These are phyloP conservation scores for Trachelus tabidus DNA, from an alignment of 2,888 invertebrate genomes.

Conservation along the genomic window DNA sequence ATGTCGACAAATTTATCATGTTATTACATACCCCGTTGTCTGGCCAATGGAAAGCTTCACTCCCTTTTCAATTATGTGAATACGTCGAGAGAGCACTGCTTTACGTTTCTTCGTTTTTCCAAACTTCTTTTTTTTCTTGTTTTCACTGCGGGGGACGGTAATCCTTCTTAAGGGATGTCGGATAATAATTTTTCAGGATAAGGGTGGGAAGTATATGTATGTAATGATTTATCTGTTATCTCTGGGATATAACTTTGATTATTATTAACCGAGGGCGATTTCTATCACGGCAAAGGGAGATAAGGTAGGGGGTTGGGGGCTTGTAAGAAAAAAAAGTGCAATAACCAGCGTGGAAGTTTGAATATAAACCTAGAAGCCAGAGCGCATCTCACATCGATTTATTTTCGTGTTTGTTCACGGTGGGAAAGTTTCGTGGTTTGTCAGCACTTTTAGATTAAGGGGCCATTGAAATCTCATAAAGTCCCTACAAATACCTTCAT, in stretches of 20 bases:
- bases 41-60: neutral
- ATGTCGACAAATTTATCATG: slow-evolving; percentile 20
- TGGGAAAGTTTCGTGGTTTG: slow-evolving; percentile 64
- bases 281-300: neutral
- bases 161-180: neutral
- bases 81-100: neutral
- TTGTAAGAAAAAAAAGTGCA: slow-evolving; percentile 26
- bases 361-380: slow-evolving; percentile 59
- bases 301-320: neutral
- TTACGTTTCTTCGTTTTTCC: neutral
- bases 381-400: slow-evolving; percentile 58
- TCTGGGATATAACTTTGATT: slow-evolving; percentile 32
- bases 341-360: slow-evolving; percentile 55
- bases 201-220: neutral
- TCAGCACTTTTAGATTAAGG: slow-evolving; percentile 65
- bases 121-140: neutral
- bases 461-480: slow-evolving; percentile 63
- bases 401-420: slow-evolving; percentile 64
- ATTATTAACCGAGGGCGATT: slow-evolving; percentile 17
- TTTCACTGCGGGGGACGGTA: neutral
- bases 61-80: neutral
- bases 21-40: neutral
- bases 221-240: slow-evolving; percentile 16
- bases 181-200: neutral
- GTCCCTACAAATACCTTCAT: slow-evolving; percentile 59